Conservation (phyloP, 2,888 invertebrate species). For the Metalampra italica region DNA sequence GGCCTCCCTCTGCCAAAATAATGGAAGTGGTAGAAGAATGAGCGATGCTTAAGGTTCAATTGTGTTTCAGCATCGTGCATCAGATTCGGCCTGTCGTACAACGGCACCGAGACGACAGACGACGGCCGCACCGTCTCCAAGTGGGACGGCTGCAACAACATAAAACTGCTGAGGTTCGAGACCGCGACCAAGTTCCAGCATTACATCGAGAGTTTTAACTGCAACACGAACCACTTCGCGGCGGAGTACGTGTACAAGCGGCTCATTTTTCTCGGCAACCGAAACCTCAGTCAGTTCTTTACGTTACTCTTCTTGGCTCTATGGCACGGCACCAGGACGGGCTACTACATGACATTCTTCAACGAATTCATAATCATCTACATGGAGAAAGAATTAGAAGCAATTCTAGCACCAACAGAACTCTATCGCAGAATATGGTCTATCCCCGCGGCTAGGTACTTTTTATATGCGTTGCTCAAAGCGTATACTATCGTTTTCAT, state of each 20-base stretch:
- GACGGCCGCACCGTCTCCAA: conserved; percentile 31
- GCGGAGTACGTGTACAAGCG: conserved; percentile 96
- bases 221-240: conserved; percentile 97
- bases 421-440: conserved; percentile 65
- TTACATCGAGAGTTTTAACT: conserved; percentile 95
- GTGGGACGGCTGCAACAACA: conserved; percentile 96
- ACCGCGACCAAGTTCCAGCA: conserved; percentile 90
- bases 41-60: too few relatives aligned
- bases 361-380: conserved; percentile 93
- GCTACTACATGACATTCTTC: conserved; percentile 95
- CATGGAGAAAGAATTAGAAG: conserved; percentile 87
- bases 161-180: conserved; percentile 90
- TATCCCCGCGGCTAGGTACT: conserved; percentile 46
- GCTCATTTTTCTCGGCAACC: conserved; percentile 92
- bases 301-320: conserved; percentile 93
- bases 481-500: conserved; percentile 88
- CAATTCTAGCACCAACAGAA: conserved; percentile 72
- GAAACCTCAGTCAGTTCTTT: conserved; percentile 87
- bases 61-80: conserved; percentile 66
- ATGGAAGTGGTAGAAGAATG: too few relatives aligned
- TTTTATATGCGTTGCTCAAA: conserved; percentile 80
- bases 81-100: conserved; percentile 88
- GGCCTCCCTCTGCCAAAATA: too few relatives aligned
- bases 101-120: conserved; percentile 83
- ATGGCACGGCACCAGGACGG: conserved; percentile 97